Percentiles rank a stretch among this genome's conserved stretches.
Conservation (phyloP, 2,888 invertebrate genomes). For the Sesia apiformis region DNA sequence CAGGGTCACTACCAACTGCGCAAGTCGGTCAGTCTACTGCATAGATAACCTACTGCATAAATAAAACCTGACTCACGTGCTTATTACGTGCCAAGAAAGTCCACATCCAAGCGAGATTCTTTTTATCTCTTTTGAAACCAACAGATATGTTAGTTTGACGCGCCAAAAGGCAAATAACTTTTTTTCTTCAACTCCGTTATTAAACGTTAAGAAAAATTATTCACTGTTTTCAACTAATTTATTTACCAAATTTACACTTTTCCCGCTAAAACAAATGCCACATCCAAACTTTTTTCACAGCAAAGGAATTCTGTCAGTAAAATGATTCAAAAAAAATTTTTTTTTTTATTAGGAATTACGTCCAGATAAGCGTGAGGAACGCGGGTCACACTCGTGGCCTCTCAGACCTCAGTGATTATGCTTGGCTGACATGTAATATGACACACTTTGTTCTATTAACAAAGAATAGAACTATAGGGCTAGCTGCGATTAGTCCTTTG, state of each 20-base stretch:
- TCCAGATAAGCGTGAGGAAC: neutral
- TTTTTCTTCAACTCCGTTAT: no score
- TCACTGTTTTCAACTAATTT: no score
- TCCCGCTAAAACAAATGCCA: no score
- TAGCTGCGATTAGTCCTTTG: neutral
- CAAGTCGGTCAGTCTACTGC: no score
- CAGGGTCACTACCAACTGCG: no score
- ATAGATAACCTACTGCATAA: neutral
- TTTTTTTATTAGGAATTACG: neutral
- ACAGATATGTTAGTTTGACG: no score
- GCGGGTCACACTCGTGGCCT: neutral
- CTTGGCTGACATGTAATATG: slow-evolving; percentile 21
- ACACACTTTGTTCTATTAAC: slow-evolving; percentile 60
- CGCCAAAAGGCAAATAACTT: no score
- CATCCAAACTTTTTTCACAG: no score
- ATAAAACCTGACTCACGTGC: slow-evolving; percentile 25
- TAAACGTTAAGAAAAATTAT: no score
- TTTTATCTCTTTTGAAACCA: neutral
- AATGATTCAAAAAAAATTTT: no score
- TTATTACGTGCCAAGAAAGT: slow-evolving; percentile 56
- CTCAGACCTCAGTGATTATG: slow-evolving; percentile 4
- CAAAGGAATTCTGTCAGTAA: no score
- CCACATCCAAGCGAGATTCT: slow-evolving; percentile 45
- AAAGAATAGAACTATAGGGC: slow-evolving; percentile 49
- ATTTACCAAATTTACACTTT: no score